Conservation (phyloP, 2,888 invertebrate genomes). For the Polydrusus cervinus region DNA sequence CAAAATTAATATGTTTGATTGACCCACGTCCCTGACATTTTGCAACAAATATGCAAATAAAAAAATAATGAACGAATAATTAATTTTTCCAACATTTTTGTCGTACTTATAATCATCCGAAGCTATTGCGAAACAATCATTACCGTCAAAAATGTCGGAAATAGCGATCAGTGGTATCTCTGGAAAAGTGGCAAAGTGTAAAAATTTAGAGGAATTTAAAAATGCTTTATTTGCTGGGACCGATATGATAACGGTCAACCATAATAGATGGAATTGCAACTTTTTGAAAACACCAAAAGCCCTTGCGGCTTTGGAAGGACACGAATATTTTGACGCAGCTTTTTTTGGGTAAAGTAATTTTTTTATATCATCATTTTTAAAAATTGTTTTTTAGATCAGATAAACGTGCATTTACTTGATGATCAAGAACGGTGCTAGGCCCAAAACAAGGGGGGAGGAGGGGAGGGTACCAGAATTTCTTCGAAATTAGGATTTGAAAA, state of each 20-base stretch:
- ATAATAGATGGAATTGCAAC: slow-evolving; percentile 82
- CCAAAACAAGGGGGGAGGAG: too few relatives aligned
- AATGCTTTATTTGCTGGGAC: slow-evolving; percentile 73
- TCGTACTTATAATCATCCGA: not conserved
- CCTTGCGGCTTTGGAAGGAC: slow-evolving; percentile 55
- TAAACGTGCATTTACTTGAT: too few relatives aligned
- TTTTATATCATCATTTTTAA: not conserved
- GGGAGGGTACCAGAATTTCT: too few relatives aligned
- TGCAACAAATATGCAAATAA: not conserved
- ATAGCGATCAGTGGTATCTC: slow-evolving; percentile 73
- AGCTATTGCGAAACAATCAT: not conserved
- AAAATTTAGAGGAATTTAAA: slow-evolving; percentile 75
- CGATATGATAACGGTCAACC: slow-evolving; percentile 83
- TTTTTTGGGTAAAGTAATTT: slow-evolving; percentile 56
- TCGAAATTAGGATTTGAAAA: too few relatives aligned
- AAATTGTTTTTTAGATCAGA: too few relatives aligned
- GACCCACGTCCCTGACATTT: not conserved
- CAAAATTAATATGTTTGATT: not conserved
- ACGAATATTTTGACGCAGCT: slow-evolving; percentile 57
- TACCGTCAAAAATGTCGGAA: slow-evolving; percentile 60
- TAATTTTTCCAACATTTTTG: not conserved
- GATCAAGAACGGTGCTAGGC: too few relatives aligned
- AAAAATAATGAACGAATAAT: not conserved
- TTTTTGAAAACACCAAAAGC: slow-evolving; percentile 53
- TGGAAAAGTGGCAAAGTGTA: slow-evolving; percentile 77